phyloP scores from a whole-genome alignment of 2,113 vertebrate genomes.

The Gymnogyps californianus region DNA sequence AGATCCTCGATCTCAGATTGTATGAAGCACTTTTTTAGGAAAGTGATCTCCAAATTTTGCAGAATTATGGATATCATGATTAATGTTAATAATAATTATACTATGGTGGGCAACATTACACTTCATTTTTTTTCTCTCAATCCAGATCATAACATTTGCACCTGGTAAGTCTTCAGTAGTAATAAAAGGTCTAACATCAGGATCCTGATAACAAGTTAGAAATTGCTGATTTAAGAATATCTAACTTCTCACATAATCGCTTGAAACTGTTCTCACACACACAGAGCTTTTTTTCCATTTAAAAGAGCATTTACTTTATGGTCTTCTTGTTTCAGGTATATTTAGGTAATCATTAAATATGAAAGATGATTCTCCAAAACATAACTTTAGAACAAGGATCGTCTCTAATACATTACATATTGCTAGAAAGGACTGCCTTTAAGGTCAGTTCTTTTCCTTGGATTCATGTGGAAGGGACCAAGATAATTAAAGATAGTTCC shows the following conservation, averaged over 20 bases:
- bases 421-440: background rate
- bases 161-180: background rate
- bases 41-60: background rate
- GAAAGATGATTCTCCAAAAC: background rate
- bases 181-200: background rate
- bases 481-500: background rate
- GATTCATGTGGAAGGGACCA: background rate
- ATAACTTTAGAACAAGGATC: background rate
- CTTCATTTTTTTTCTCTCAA: background rate
- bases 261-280: background rate
- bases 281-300: background rate
- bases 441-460: background rate
- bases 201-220: background rate
- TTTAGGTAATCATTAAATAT: background rate
- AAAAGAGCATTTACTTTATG: background rate
- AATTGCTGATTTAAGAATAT: background rate
- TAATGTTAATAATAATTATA: background rate
- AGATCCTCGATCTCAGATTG: background rate
- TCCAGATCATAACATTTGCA: background rate
- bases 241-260: background rate
- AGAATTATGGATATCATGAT: background rate
- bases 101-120: background rate
- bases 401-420: rapidly evolving
- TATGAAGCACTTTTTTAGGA: background rate
- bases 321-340: background rate